These are phyloP conservation scores for Benthochromis sp. DNA, from an alignment of 2,113 vertebrate genomes.

Conservation along the genomic window DNA sequence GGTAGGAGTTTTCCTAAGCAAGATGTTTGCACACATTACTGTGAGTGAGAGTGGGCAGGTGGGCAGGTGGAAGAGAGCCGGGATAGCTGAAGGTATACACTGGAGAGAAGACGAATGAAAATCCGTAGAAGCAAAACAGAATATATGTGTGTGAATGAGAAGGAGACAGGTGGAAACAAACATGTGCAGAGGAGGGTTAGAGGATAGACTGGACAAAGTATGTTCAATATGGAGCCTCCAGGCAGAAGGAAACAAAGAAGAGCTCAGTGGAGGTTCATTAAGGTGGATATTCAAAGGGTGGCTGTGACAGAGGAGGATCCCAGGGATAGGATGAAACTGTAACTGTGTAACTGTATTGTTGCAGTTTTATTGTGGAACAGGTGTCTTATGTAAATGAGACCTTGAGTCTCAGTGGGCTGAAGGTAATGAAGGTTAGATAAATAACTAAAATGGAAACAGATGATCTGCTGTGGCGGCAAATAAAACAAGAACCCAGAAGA, in stretches of 20 bases:
- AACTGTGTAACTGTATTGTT: not conserved
- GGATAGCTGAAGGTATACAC: not conserved
- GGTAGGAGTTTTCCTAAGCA: not conserved
- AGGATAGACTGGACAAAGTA: not conserved
- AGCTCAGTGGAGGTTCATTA: not conserved
- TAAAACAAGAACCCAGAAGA: not conserved
- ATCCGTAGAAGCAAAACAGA: fast-evolving
- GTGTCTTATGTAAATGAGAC: not conserved
- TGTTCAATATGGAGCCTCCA: not conserved
- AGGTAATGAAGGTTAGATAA: not conserved
- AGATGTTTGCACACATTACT: not conserved
- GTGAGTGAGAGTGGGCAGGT: not conserved
- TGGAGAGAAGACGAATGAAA: not conserved
- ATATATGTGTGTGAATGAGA: not conserved
- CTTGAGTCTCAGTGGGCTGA: not conserved
- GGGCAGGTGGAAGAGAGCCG: not conserved
- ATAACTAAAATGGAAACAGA: not conserved
- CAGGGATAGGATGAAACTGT: not conserved
- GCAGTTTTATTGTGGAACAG: not conserved
- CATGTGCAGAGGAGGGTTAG: not conserved
- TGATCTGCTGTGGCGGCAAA: not conserved
- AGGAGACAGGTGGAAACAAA: not conserved
- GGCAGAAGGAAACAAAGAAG: not conserved
- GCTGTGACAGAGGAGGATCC: not conserved
- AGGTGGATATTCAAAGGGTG: not conserved